These are phyloP conservation scores for Periophthalmodon schlosseri DNA, from an alignment of 2,113 vertebrate species.

Conservation along the genomic window DNA sequence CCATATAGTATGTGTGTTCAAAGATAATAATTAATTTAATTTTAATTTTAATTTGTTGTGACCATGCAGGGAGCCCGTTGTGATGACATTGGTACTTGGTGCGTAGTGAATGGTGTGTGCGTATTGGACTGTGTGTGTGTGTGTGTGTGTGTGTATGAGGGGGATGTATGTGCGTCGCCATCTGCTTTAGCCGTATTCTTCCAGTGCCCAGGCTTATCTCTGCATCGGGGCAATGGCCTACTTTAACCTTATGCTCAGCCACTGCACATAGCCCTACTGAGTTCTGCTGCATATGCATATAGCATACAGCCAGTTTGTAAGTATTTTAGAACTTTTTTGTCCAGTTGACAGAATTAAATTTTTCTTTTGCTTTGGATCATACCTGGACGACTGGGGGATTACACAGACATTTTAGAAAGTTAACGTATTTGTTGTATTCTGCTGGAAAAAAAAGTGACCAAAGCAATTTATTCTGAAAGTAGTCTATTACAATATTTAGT, in stretches of 20 bases:
- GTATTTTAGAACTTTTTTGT: too few species aligned
- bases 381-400: too few species aligned
- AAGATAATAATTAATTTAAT: too few species aligned
- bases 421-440: too few species aligned
- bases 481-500: background rate
- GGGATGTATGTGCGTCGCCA: constrained; percentile 70
- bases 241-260: constrained; percentile 74
- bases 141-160: constrained; percentile 34
- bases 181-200: constrained; percentile 76
- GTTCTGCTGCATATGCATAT: constrained; percentile 22
- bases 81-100: constrained; percentile 47
- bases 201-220: constrained; percentile 71
- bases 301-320: background rate
- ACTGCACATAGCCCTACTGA: constrained; percentile 21
- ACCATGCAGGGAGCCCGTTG: constrained; percentile 13
- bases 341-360: too few species aligned
- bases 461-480: background rate
- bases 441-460: background rate
- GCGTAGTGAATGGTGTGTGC: constrained; percentile 38
- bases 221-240: constrained; percentile 72
- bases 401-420: background rate
- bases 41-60: too few species aligned
- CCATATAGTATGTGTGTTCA: too few species aligned
- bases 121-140: constrained; percentile 17
- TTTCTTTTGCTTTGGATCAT: too few species aligned